These are phyloP conservation scores for Arctia plantaginis DNA, from an alignment of 2,888 invertebrate genomes.

Conservation along the genomic window DNA sequence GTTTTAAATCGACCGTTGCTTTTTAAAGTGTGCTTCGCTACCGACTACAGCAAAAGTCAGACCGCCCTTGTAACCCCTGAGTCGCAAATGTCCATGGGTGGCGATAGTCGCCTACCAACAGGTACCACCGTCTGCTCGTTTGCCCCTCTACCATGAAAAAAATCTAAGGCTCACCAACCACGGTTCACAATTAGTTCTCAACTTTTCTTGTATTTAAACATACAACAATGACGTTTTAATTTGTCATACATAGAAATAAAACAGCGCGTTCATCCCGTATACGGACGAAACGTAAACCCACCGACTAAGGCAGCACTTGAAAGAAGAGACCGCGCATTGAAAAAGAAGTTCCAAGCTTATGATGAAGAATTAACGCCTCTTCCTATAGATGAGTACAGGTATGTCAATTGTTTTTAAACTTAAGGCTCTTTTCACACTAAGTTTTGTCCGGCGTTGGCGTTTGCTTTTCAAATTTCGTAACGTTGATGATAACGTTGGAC, in stretches of 20 bases:
- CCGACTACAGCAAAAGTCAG: no score
- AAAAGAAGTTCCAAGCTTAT: constrained; percentile 61
- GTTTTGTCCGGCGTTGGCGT: no score
- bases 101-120: no score
- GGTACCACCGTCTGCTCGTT: no score
- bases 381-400: constrained; percentile 78
- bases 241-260: constrained; percentile 5
- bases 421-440: no score
- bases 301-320: constrained; percentile 53
- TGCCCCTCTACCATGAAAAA: no score
- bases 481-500: no score
- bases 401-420: constrained; percentile 46
- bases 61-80: no score
- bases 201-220: background rate
- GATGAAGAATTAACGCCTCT: constrained; percentile 64
- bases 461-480: no score
- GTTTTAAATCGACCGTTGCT: background rate
- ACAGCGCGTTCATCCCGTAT: constrained; percentile 68
- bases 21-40: background rate
- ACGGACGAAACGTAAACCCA: constrained; percentile 57
- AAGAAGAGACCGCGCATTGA: constrained; percentile 56
- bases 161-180: background rate
- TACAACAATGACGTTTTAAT: background rate
- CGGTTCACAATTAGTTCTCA: no score
- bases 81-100: no score